Conservation (phyloP, 2,797 vertebrate species). For the Mus minutoides region DNA sequence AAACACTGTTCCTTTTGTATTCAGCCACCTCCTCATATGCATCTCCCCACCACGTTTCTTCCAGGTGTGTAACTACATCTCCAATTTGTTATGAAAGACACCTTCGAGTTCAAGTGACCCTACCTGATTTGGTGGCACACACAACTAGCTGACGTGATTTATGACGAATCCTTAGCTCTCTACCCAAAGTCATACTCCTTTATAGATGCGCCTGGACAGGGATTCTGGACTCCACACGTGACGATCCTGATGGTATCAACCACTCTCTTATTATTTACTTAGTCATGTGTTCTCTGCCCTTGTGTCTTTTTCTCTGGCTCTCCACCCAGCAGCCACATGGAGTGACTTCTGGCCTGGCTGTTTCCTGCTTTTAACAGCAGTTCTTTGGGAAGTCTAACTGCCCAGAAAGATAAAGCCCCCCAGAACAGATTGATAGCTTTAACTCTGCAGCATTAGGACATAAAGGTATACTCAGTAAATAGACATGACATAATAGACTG, state of each 20-base stretch:
- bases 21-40: background rate
- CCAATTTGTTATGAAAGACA: background rate
- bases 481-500: background rate
- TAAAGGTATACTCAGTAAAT: background rate
- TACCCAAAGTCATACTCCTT: background rate
- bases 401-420: background rate
- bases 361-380: slow-evolving; percentile 71
- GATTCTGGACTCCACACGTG: slow-evolving; percentile 20
- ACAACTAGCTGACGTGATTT: background rate
- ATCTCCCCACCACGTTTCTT: background rate
- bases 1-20: background rate
- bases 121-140: background rate
- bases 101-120: background rate
- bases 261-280: slow-evolving; percentile 79
- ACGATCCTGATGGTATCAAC: slow-evolving; percentile 57
- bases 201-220: background rate
- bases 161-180: background rate
- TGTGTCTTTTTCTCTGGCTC: slow-evolving; percentile 82
- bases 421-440: background rate
- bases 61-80: background rate
- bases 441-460: background rate
- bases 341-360: slow-evolving; percentile 82
- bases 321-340: slow-evolving; percentile 81
- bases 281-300: slow-evolving; percentile 76
- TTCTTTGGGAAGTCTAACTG: slow-evolving; percentile 30